Percentiles rank a stretch among this genome's conserved stretches.
phyloP scores from a whole-genome alignment of 1,140 invertebrate species.

The Heliconius eleuchia region DNA sequence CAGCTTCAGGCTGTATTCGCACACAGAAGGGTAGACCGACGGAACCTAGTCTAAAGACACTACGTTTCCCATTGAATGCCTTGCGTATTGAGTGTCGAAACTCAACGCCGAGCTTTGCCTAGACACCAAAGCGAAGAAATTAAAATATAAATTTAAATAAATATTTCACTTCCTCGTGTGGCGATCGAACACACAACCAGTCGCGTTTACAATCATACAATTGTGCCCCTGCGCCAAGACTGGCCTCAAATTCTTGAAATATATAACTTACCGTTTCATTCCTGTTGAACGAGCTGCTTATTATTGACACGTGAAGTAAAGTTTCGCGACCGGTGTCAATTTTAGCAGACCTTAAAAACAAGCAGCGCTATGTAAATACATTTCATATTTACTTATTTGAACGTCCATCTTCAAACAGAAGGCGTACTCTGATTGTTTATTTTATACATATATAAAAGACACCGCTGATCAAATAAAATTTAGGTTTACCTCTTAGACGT shows the following conservation, averaged over 20 bases:
- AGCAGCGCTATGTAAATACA: constrained; percentile 34
- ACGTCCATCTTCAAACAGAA: constrained; percentile 40
- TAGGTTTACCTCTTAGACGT: not conserved
- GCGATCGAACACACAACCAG: too few relatives aligned
- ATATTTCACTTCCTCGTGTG: too few relatives aligned
- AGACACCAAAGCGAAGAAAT: too few relatives aligned
- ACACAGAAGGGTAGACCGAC: too few relatives aligned
- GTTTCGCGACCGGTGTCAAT: constrained; percentile 46
- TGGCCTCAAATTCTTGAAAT: not conserved
- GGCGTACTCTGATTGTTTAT: constrained; percentile 31
- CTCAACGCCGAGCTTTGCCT: too few relatives aligned
- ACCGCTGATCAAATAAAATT: constrained; percentile 24
- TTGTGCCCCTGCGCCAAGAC: too few relatives aligned
- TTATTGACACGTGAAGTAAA: constrained; percentile 52
- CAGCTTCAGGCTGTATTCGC: too few relatives aligned
- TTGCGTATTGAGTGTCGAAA: too few relatives aligned
- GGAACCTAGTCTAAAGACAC: too few relatives aligned
- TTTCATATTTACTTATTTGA: constrained; percentile 32
- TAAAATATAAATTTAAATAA: too few relatives aligned
- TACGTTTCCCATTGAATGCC: too few relatives aligned
- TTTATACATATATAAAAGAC: constrained; percentile 29
- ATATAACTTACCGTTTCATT: constrained; percentile 26
- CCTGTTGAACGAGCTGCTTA: constrained; percentile 32
- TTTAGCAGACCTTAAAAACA: constrained; percentile 49
- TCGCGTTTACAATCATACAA: too few relatives aligned